Conservation (phyloP, 2,888 invertebrate genomes). For the Dromius quadrimaculatus region DNA sequence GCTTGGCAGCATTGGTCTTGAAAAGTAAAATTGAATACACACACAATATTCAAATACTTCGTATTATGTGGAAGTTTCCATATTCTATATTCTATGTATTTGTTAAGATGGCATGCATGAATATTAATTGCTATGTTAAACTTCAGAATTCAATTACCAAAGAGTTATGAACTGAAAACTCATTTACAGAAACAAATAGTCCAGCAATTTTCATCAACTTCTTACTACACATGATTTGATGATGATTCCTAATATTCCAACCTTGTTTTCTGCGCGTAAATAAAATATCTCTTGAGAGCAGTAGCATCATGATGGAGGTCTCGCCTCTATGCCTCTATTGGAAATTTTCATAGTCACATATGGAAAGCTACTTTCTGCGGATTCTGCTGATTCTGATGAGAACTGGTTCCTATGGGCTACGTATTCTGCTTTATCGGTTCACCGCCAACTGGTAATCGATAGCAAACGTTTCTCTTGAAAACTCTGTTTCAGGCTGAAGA, state of each 20-base stretch:
- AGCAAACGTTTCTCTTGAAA: slow-evolving; percentile 47
- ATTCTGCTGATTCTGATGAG: no score
- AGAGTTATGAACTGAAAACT: not conserved
- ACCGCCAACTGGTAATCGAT: slow-evolving; percentile 45
- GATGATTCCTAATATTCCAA: slow-evolving; percentile 15
- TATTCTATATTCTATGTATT: no score
- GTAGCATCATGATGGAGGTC: not conserved
- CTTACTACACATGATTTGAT: no score
- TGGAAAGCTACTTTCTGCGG: no score
- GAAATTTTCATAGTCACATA: slow-evolving; percentile 13
- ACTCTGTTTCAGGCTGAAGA: slow-evolving; percentile 20
- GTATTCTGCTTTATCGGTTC: no score
- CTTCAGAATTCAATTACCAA: not conserved
- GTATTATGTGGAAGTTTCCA: no score
- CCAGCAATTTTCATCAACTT: slow-evolving; percentile 20
- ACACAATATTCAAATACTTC: no score
- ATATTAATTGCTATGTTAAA: no score
- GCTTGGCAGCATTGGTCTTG: no score
- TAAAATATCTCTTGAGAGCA: slow-evolving; percentile 1
- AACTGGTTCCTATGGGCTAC: no score
- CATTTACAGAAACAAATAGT: slow-evolving; percentile 16
- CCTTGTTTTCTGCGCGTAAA: slow-evolving; percentile 24
- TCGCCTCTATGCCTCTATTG: slow-evolving; percentile 12
- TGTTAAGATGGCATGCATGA: no score
- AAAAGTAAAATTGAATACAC: no score